These are phyloP conservation scores for Microcebus murinus DNA, from an alignment of 2,113 vertebrate species.

Conservation along the genomic window DNA sequence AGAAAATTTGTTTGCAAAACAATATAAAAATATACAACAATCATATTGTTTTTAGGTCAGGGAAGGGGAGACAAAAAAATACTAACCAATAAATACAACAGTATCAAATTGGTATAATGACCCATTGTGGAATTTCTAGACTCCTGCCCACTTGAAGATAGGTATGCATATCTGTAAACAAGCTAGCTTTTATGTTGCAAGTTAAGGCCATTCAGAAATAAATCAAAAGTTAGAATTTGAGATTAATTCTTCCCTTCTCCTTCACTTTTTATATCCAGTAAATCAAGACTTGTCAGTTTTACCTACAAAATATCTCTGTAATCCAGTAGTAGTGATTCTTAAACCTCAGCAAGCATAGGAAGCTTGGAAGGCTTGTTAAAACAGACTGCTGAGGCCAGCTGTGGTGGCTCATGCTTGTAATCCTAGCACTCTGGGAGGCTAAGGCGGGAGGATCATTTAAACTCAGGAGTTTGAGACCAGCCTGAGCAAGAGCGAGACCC, in stretches of 20 bases:
- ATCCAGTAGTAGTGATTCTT: neutral
- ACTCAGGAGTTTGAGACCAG: no score
- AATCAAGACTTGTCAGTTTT: constrained; percentile 16
- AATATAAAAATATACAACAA: constrained; percentile 46
- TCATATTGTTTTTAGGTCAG: neutral
- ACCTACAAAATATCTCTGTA: neutral
- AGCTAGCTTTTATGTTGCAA: neutral
- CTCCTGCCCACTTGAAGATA: neutral
- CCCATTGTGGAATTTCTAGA: neutral
- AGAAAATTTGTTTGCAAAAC: constrained; percentile 42
- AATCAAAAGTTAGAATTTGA: constrained; percentile 17
- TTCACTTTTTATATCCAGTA: neutral
- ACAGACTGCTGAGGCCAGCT: neutral
- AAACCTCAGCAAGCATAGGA: neutral
- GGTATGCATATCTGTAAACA: neutral
- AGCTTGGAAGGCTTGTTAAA: constrained; percentile 25
- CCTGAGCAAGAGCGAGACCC: no score
- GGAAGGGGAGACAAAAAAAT: neutral
- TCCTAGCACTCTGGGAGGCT: no score
- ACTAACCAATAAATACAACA: neutral
- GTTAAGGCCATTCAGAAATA: constrained; percentile 22
- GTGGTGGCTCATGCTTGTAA: no score
- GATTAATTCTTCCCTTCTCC: neutral
- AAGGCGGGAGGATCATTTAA: neutral
- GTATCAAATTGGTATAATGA: neutral